Base-by-base conservation (phyloP, 2,888 invertebrate genomes). In the Mylabris sibirica region DNA sequence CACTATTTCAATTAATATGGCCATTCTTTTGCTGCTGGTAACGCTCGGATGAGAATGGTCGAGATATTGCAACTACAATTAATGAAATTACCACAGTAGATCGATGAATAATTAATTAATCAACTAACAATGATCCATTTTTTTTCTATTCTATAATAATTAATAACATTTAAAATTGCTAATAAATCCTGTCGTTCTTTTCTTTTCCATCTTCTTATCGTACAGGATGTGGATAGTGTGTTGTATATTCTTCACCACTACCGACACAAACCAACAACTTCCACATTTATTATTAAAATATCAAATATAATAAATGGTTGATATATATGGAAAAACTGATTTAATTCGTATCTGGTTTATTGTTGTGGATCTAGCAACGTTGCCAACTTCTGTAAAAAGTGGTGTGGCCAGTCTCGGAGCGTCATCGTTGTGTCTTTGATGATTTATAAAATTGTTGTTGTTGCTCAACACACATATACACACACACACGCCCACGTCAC, bases 1-100 rank as follows among this genome's bases (percentile, higher is more conserved):
- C 67, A 70, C 67, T 65, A 67, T 70, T 70, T 70, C 67, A 70
- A 70, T 70, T 70, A 70, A 66, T 69, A 59, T 22, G 59, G 57
- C 24, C 24, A 57, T 57, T 57, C 57, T 22, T 57, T 30, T 8
- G 30, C 30, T 57, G 57, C 12, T 57, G 49, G 57, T 57, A 57
- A 24, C 57, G 57, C 57, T 57, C 24, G 57, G 24, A 57, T 24
- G 53, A 57, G 57, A 57, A 3, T 12, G 4, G 24, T 24, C 57
- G 12, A 24, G 57, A 57, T 57, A 57, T 22, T n/a, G n/a, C 57
- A 57, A 24, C 22, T 57, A 14, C 57, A 57, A 57, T 57, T 57
- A 57, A 57, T 57, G 57, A 57, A 57, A 57, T 57, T 57, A 57
- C 57, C 22, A 57, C 57, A 57, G 57, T 24, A 57, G 24, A 57